These are phyloP conservation scores for Eira barbara DNA, from an alignment of 2,113 vertebrate genomes.

Conservation along the genomic window DNA sequence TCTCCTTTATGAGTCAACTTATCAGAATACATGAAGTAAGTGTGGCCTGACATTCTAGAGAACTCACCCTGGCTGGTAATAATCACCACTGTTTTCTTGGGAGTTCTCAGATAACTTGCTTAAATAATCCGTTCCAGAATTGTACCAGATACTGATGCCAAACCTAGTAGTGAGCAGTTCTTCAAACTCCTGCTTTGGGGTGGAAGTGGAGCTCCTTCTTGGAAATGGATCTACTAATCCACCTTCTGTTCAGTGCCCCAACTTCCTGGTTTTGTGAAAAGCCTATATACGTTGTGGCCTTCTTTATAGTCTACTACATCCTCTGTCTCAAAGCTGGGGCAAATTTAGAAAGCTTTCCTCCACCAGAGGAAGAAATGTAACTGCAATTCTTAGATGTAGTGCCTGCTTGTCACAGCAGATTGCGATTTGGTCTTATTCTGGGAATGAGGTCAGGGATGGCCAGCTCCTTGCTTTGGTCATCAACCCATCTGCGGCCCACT, in stretches of 20 bases:
- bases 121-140: neutral
- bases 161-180: neutral
- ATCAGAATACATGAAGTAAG: neutral
- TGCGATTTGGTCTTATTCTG: neutral
- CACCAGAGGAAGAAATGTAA: no score
- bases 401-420: neutral
- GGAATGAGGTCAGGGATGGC: neutral
- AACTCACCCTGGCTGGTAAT: neutral
- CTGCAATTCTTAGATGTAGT: no score
- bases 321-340: neutral
- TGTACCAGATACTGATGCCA: neutral
- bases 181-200: neutral
- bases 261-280: neutral
- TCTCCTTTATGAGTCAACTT: neutral
- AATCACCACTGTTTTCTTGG: neutral
- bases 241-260: neutral
- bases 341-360: neutral
- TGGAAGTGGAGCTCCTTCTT: neutral
- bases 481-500: neutral
- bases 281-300: fast-evolving
- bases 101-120: neutral
- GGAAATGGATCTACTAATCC: neutral
- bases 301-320: neutral
- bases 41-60: neutral
- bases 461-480: no score